Evolutionary conservation across 1,140 invertebrate species (phyloP).

Genomic region (Brachionus sp.): DNA sequence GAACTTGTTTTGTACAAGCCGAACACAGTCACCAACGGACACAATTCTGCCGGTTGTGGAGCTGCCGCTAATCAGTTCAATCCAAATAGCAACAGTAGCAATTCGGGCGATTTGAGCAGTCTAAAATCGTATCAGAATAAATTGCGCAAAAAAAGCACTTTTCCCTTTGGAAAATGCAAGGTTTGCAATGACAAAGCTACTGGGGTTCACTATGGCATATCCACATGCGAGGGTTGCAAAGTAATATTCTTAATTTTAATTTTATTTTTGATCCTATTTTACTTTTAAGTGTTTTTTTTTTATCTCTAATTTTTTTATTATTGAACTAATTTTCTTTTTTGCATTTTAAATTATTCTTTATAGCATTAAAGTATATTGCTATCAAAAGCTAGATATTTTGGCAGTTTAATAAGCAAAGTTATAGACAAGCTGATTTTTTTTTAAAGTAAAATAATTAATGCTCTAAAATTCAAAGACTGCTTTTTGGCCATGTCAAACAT

Average conservation of each 20-base stretch:
- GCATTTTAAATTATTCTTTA: too few relatives aligned
- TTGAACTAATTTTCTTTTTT: not conserved
- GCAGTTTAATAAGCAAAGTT: too few relatives aligned
- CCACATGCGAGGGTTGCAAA: constrained; percentile 63
- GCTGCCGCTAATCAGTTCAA: not conserved
- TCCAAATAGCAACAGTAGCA: constrained; percentile 5
- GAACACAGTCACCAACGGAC: constrained; percentile 4
- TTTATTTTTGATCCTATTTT: constrained; percentile 51
- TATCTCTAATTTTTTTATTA: too few relatives aligned
- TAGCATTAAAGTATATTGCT: too few relatives aligned
- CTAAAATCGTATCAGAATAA: not conserved
- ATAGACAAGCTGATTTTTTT: too few relatives aligned
- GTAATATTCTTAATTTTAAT: constrained; percentile 47
- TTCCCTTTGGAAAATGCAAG: constrained; percentile 53
- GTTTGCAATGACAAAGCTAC: constrained; percentile 62
- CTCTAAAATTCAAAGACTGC: too few relatives aligned
- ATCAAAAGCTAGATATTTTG: too few relatives aligned
- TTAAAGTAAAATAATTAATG: too few relatives aligned
- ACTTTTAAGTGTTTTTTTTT: constrained; percentile 53
- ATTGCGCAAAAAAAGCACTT: constrained; percentile 12
- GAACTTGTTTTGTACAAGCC: constrained; percentile 3
- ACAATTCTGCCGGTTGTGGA: not conserved
- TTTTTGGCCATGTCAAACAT: too few relatives aligned
- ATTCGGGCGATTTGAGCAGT: not conserved
- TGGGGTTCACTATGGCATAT: constrained; percentile 61